phyloP scores from a whole-genome alignment of 2,113 vertebrate genomes.

The Aegithalos caudatus region DNA sequence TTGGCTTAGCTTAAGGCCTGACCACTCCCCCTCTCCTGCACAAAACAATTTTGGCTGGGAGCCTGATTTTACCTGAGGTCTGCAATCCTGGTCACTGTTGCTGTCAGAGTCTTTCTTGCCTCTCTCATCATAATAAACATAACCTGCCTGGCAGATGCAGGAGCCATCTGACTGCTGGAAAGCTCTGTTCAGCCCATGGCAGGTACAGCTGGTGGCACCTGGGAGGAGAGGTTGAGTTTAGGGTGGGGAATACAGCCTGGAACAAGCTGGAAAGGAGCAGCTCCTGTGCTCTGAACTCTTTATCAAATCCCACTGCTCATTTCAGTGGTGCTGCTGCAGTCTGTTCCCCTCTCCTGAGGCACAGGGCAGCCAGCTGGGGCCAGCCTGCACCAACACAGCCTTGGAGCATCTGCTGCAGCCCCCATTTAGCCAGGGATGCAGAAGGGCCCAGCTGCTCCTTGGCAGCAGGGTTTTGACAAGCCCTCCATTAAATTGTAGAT shows the following conservation, averaged over 20 bases:
- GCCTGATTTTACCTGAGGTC: conserved; percentile 78
- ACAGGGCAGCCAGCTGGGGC: background rate
- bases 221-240: background rate
- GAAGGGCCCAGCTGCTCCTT: background rate
- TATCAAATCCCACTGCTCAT: background rate
- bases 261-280: background rate
- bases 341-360: background rate
- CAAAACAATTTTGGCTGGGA: background rate
- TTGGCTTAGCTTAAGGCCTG: background rate
- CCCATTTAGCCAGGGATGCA: background rate
- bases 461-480: background rate
- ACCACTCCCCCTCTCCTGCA: background rate
- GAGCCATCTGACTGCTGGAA: conserved; percentile 90
- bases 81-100: conserved; percentile 83
- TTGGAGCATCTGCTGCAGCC: background rate
- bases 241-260: background rate
- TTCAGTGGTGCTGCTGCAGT: background rate
- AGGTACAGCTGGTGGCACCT: conserved; percentile 85
- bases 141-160: conserved; percentile 86
- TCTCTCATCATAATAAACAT: conserved; percentile 81
- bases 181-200: conserved; percentile 83
- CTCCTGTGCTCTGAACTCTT: background rate
- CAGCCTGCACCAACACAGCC: background rate
- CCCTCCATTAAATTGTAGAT: background rate
- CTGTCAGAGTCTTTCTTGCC: conserved; percentile 74